Evolutionary conservation across 2,113 vertebrate species (phyloP).

Genomic region (Calidris pugnax): DNA sequence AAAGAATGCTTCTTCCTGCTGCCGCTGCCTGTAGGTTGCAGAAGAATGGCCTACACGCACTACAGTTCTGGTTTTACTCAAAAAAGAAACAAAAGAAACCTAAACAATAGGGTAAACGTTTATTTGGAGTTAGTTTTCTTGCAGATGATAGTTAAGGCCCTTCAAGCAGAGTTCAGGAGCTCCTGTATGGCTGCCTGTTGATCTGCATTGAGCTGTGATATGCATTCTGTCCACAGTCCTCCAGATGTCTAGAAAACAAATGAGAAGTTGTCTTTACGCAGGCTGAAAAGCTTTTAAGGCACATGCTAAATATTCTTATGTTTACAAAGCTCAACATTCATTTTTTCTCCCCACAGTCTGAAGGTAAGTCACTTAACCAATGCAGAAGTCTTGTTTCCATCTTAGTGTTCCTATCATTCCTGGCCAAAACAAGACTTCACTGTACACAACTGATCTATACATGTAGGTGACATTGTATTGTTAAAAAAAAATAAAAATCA

Average conservation of each 20-base stretch:
- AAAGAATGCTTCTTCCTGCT: slow-evolving; percentile 64
- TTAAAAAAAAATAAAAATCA: not conserved
- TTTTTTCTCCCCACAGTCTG: not conserved
- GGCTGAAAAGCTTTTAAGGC: not conserved
- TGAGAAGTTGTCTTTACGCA: not conserved
- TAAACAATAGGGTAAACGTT: slow-evolving; percentile 85
- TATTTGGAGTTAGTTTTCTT: slow-evolving; percentile 84
- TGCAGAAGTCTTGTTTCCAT: not conserved
- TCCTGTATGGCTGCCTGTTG: slow-evolving; percentile 97
- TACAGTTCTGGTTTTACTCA: slow-evolving; percentile 78
- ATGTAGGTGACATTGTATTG: not conserved
- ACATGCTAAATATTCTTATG: not conserved
- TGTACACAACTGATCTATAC: not conserved
- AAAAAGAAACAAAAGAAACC: slow-evolving; percentile 85
- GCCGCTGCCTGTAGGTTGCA: slow-evolving; percentile 65
- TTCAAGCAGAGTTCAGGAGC: slow-evolving; percentile 94
- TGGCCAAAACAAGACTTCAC: not conserved
- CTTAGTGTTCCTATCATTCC: not conserved
- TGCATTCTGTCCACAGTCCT: slow-evolving; percentile 94
- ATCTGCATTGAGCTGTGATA: slow-evolving; percentile 89
- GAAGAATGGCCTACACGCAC: slow-evolving; percentile 75
- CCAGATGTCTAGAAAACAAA: slow-evolving; percentile 84
- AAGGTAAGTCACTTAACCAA: not conserved
- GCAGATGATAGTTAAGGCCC: slow-evolving; percentile 73
- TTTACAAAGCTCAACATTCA: not conserved